Evolutionary conservation across 92 coral and sea anemone genomes (phyloP), one percentile per base, ranked within the genome.

Genomic region (Porites divaricata): DNA sequence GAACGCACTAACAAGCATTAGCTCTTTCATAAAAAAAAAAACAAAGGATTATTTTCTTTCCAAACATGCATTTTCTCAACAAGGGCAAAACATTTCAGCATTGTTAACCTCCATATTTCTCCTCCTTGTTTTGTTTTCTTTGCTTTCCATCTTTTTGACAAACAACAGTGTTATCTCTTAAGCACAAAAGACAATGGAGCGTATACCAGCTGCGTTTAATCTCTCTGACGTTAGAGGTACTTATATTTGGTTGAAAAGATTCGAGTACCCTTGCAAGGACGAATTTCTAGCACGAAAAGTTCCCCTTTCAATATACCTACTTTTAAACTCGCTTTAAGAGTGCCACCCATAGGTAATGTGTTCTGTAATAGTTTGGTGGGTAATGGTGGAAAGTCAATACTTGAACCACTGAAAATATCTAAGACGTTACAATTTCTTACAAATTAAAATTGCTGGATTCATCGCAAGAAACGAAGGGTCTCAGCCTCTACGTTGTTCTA

Each of bases 91-190:
- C 86, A 19, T 72, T 28, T 5, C 25, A 41, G n/a, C 48, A 21
- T 71, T 61, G 63, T 82, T 62, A 48, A 4, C 49, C 45, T 2
- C 12, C 61, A 48, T 59, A 20, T 81, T 72, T 41, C 70, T 20
- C 78, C 78, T 71, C 72, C 86, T 41, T 9, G 71, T 15, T 58
- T 72, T 59, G 76, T 72, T 80, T 25, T 35, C 67, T 17, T 69
- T 24, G 65, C 28, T 9, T 20, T 9, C 14, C 19, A 73, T 20
- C 45, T 73, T 21, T 45, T 73, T 8, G 35, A 51, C 26, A 66
- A 77, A 77, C 35, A 63, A 77, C 6, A 45, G 72, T 6, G 17
- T 21, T n/a, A 14, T 35, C n/a, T 73, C 53, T 20, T 22, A 4
- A 51, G 53, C 7, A 49, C 45, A 73, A 51, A 51, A 51, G 59